A percentile compares a stretch with the other conserved stretches of the same genome.
These are phyloP conservation scores for Corvus moneduloides DNA, from an alignment of 2,113 vertebrate species.

Conservation along the genomic window DNA sequence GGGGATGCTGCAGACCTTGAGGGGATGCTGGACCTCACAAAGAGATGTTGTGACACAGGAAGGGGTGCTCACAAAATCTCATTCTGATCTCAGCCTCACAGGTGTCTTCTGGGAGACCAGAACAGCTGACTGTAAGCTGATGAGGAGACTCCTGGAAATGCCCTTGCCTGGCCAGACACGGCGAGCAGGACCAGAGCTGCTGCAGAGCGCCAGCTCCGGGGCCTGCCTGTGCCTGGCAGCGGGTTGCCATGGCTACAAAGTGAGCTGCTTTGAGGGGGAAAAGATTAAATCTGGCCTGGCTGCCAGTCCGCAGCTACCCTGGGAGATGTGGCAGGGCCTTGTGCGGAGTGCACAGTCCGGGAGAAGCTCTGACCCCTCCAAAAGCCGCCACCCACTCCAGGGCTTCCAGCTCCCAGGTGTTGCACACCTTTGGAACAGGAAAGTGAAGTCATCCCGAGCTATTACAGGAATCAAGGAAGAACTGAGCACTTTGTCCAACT, in stretches of 20 bases:
- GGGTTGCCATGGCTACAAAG: constrained; percentile 71
- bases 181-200: neutral
- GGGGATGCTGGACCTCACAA: neutral
- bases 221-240: constrained; percentile 26
- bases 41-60: accelerated
- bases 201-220: neutral
- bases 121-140: neutral
- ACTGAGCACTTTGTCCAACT: neutral
- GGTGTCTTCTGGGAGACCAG: neutral
- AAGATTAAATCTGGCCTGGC: constrained; percentile 34
- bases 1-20: too few relatives aligned
- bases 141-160: neutral
- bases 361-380: neutral
- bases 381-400: neutral
- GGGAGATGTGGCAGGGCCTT: neutral
- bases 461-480: neutral
- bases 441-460: neutral
- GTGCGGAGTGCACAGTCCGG: neutral
- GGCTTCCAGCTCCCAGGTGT: neutral
- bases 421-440: neutral
- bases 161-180: neutral
- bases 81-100: neutral
- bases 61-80: neutral
- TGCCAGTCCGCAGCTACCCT: constrained; percentile 40
- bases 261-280: constrained; percentile 40